Evolutionary conservation across 2,797 vertebrate species (phyloP).

Genomic region (Coilia nasus): DNA sequence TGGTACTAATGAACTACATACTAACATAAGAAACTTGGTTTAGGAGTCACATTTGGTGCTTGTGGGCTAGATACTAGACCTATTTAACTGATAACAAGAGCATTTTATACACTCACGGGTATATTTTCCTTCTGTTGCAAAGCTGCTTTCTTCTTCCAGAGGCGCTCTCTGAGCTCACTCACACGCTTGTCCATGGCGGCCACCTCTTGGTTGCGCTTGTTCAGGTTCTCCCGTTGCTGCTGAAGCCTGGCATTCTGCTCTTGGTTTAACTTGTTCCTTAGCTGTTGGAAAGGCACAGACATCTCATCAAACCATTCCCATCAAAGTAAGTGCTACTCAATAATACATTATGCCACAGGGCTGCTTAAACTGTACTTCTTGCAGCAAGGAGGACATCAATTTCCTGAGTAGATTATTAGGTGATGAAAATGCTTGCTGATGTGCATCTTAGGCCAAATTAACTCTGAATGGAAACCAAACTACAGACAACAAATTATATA

Average conservation of each 20-base stretch:
- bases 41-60: background rate
- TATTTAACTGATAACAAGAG: background rate
- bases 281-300: slow-evolving; percentile 61
- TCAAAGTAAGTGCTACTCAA: no score
- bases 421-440: no score
- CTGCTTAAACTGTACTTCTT: no score
- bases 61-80: background rate
- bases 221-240: slow-evolving; percentile 89
- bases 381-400: no score
- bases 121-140: slow-evolving; percentile 91
- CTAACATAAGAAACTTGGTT: background rate
- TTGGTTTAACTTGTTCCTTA: slow-evolving; percentile 92
- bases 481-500: no score
- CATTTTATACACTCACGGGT: slow-evolving; percentile 76
- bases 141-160: slow-evolving; percentile 95
- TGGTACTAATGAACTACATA: background rate
- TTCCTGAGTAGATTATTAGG: no score
- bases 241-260: slow-evolving; percentile 90
- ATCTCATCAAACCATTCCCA: background rate
- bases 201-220: slow-evolving; percentile 89
- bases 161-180: slow-evolving; percentile 86
- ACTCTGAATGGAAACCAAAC: no score
- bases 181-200: slow-evolving; percentile 89
- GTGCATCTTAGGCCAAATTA: no score
- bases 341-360: no score